Conservation (phyloP, 1,140 invertebrate genomes). For the Lepidurus packardi region DNA sequence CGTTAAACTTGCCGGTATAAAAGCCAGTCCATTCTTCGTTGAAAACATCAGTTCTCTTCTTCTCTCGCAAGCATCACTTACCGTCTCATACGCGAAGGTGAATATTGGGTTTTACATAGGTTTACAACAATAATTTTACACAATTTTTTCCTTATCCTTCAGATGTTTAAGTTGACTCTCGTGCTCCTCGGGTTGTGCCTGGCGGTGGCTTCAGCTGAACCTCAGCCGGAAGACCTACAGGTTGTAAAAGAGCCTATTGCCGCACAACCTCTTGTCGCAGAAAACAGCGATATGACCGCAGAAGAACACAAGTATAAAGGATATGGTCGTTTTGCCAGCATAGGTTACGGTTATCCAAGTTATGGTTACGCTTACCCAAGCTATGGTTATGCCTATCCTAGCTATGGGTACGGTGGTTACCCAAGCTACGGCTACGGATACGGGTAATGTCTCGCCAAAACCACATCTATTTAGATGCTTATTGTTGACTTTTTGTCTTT, state of each 20-base stretch:
- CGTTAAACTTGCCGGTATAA: neutral
- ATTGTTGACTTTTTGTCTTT: too few relatives aligned
- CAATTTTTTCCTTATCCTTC: neutral
- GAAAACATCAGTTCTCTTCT: neutral
- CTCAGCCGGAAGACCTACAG: neutral
- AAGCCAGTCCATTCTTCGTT: neutral
- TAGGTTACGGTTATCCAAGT: neutral
- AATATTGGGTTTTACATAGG: neutral
- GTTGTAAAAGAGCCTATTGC: neutral
- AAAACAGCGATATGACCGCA: neutral
- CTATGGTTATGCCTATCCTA: neutral
- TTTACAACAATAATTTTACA: neutral
- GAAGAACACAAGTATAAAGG: neutral
- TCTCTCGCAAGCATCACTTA: neutral
- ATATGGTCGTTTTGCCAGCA: neutral
- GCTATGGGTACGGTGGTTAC: neutral
- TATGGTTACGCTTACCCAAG: neutral
- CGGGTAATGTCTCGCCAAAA: slow-evolving; percentile 57
- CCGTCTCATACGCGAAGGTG: neutral
- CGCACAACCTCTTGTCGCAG: neutral
- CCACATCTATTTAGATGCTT: slow-evolving; percentile 67
- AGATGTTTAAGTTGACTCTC: neutral
- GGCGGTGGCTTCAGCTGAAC: neutral
- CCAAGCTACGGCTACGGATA: slow-evolving; percentile 20
- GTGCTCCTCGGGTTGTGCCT: neutral